Conservation (phyloP, 2,888 invertebrate genomes). For the Helleia helle region DNA sequence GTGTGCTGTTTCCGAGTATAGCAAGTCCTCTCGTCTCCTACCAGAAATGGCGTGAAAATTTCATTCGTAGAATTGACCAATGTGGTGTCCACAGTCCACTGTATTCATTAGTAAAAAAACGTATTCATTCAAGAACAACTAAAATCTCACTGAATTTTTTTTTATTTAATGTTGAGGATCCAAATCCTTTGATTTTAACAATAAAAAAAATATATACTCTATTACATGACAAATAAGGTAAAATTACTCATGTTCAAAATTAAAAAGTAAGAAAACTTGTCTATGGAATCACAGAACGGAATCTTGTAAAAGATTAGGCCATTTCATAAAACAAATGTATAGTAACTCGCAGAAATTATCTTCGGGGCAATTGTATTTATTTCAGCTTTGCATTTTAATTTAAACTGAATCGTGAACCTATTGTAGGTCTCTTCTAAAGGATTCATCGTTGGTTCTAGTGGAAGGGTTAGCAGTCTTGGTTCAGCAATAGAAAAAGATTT, state of each 20-base stretch:
- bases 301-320: slow-evolving; percentile 76
- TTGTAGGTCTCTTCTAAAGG: slow-evolving; percentile 61
- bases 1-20: too few species aligned
- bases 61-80: too few species aligned
- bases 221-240: slow-evolving; percentile 30
- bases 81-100: too few species aligned
- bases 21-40: too few species aligned
- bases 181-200: background rate
- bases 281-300: slow-evolving; percentile 73
- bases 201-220: slow-evolving; percentile 21
- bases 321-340: slow-evolving; percentile 76
- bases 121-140: too few species aligned
- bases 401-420: slow-evolving; percentile 70
- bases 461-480: slow-evolving; percentile 70
- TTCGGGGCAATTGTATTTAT: slow-evolving; percentile 73
- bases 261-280: slow-evolving; percentile 58
- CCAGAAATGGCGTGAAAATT: too few species aligned
- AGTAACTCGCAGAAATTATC: slow-evolving; percentile 74
- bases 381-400: slow-evolving; percentile 73
- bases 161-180: too few species aligned
- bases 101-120: too few species aligned
- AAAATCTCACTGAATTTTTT: too few species aligned
- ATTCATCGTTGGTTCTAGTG: slow-evolving; percentile 63
- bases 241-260: slow-evolving; percentile 51
- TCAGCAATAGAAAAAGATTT: slow-evolving; percentile 71